Evolutionary conservation across 2,888 invertebrate species (phyloP), one percentile per base, ranked within the genome.

Genomic region (Phyto melanocephala): DNA sequence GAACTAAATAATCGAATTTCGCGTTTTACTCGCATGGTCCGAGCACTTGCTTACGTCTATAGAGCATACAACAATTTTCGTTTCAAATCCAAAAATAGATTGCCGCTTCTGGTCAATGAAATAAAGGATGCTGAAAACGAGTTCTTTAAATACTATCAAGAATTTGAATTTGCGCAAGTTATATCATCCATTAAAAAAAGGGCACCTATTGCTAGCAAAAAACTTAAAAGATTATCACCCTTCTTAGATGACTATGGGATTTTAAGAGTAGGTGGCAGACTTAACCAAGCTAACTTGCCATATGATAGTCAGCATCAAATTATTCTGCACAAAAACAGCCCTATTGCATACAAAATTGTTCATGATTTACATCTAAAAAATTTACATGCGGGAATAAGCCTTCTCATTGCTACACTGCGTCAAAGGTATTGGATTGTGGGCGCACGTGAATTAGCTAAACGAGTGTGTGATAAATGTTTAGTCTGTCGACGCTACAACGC

Each of bases 231-330:
- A 20, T 37, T 75, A 33, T 63, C 74, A 0, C 56, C 63, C 4
- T 74, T 74, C n/a, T 24, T 76, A 17, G 58, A 75, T 37, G 56
- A 65, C 1, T 1, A 37, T 24, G 75, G 75, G 0, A 4, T 65
- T 7, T 15, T 75, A 20, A 37, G 75, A 17, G 67, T 76, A 6
- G 67, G 67, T 1, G 67, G 67, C 0, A 3, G 45, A 37, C 37
- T 67, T 7, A 15, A 5, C 2, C 56, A 58, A 33, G 54, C 65
- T n/a, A 33, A 65, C 22, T 10, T 56, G 7, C 45, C 65, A 22
- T 65, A 75, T 65, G 63, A 75, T 7, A 76, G 67, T 8, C 47
- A 67, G 15, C 67, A 76, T 37, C 75, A 76, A 50, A 76, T 76
- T 17, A 76, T 76, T 20, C 20, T 76, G 7, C 56, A 56, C 6